These are phyloP conservation scores for Caradrina kadenii DNA, from an alignment of 2,888 invertebrate genomes.

Conservation along the genomic window DNA sequence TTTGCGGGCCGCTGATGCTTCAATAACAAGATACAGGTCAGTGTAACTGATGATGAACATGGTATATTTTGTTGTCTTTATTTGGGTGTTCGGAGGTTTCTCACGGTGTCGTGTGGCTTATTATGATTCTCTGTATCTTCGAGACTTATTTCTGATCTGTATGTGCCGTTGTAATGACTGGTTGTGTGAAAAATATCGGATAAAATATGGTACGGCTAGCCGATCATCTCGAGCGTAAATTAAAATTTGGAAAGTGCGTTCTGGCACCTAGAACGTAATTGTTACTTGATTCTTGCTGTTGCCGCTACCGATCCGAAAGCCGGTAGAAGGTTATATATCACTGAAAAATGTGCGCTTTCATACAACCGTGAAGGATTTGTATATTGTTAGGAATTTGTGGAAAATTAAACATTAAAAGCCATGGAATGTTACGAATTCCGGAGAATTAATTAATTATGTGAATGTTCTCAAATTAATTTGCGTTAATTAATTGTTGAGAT, in stretches of 20 bases:
- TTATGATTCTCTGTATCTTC: constrained; percentile 59
- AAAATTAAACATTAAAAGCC: background rate
- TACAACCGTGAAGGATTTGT: constrained; percentile 21
- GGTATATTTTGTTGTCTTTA: constrained; percentile 84
- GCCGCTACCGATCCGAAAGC: constrained; percentile 50
- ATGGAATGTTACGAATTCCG: constrained; percentile 10
- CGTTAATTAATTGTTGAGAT: constrained; percentile 15
- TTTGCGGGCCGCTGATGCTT: constrained; percentile 67
- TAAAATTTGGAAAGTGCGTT: constrained; percentile 57
- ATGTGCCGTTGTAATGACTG: background rate
- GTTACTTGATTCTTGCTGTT: constrained; percentile 55
- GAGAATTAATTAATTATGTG: constrained; percentile 1
- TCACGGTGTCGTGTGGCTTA: constrained; percentile 81
- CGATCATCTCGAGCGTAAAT: constrained; percentile 15
- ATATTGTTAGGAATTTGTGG: constrained; percentile 2
- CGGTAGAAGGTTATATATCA: constrained; percentile 52
- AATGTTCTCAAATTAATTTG: constrained; percentile 14
- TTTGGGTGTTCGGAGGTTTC: constrained; percentile 81
- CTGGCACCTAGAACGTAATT: background rate
- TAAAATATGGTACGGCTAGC: constrained; percentile 14
- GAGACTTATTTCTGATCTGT: constrained; percentile 29
- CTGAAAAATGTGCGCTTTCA: constrained; percentile 49
- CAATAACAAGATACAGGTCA: constrained; percentile 80
- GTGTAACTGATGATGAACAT: constrained; percentile 70
- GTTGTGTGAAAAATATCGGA: constrained; percentile 20